A percentile compares a stretch with the other conserved stretches of the same genome.
These are phyloP conservation scores for Napeogenes inachia DNA, from an alignment of 2,888 invertebrate genomes.

Conservation along the genomic window DNA sequence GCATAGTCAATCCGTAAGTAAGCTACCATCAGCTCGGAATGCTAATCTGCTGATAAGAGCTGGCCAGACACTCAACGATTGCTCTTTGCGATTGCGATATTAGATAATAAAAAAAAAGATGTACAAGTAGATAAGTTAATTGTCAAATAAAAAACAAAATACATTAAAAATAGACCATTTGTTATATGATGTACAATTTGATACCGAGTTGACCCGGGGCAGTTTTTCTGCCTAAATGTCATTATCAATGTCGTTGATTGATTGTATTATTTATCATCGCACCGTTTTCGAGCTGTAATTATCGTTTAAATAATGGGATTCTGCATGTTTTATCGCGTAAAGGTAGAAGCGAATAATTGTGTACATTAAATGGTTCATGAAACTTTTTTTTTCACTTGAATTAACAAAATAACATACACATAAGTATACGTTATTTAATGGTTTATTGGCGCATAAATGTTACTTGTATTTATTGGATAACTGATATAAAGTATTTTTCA, in stretches of 20 bases:
- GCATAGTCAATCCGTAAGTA: too few relatives aligned
- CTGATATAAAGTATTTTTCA: too few relatives aligned
- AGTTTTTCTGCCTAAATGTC: conserved; percentile 56
- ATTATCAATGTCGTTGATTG: conserved; percentile 61
- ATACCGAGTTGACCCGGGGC: conserved; percentile 46
- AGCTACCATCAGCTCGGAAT: too few relatives aligned
- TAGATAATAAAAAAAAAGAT: background rate
- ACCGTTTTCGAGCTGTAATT: conserved; percentile 29
- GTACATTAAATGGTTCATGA: background rate
- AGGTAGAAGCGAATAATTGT: background rate
- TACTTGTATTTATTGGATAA: too few relatives aligned
- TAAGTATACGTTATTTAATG: too few relatives aligned
- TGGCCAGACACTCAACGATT: too few relatives aligned
- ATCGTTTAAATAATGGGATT: conserved; percentile 21
- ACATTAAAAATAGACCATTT: background rate
- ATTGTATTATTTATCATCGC: conserved; percentile 54
- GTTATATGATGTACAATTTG: conserved; percentile 40
- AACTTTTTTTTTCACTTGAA: too few relatives aligned
- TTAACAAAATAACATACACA: too few relatives aligned
- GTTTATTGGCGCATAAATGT: too few relatives aligned
- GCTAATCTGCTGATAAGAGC: too few relatives aligned
- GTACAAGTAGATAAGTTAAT: background rate
- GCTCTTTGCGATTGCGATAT: too few relatives aligned
- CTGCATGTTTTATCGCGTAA: background rate
- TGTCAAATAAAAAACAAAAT: background rate